These are phyloP conservation scores for Pogonocichla stellata DNA, from an alignment of 2,113 vertebrate genomes.

Conservation along the genomic window DNA sequence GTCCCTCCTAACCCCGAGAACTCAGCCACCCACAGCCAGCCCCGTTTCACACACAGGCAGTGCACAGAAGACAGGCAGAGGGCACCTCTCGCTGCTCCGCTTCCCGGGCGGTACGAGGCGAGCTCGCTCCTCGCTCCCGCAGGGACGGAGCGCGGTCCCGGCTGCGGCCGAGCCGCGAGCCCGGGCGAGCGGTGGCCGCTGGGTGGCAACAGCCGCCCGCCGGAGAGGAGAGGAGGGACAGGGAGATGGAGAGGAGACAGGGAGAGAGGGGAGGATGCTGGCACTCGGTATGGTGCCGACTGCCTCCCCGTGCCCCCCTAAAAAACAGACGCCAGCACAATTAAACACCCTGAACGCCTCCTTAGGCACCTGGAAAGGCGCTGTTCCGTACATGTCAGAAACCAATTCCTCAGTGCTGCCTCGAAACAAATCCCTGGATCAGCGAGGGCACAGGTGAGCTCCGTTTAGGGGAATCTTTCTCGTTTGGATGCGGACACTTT, in stretches of 20 bases:
- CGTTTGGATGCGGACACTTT: not conserved
- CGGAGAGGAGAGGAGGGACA: not conserved
- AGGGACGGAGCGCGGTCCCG: not conserved
- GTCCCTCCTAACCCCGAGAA: not conserved
- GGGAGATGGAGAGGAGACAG: not conserved
- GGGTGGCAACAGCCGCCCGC: conserved; percentile 41
- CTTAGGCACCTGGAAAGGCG: not conserved
- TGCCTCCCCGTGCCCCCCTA: not conserved
- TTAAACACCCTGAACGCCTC: not conserved
- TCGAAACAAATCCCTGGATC: not conserved
- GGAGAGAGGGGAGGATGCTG: not conserved
- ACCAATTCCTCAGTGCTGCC: not conserved
- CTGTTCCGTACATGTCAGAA: not conserved
- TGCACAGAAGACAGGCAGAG: fast-evolving
- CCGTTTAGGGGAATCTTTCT: not conserved
- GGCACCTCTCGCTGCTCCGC: not conserved
- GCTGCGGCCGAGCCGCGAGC: not conserved
- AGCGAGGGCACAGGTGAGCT: not conserved
- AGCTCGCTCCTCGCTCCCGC: not conserved
- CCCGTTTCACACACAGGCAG: not conserved
- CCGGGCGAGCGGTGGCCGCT: conserved; percentile 2
- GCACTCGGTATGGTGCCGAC: not conserved
- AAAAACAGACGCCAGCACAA: not conserved
- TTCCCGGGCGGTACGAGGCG: not conserved
- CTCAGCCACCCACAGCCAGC: not conserved